Evolutionary conservation across 2,113 vertebrate genomes (phyloP), one percentile per base, ranked within the genome.

Genomic region (Hipposideros armiger): DNA sequence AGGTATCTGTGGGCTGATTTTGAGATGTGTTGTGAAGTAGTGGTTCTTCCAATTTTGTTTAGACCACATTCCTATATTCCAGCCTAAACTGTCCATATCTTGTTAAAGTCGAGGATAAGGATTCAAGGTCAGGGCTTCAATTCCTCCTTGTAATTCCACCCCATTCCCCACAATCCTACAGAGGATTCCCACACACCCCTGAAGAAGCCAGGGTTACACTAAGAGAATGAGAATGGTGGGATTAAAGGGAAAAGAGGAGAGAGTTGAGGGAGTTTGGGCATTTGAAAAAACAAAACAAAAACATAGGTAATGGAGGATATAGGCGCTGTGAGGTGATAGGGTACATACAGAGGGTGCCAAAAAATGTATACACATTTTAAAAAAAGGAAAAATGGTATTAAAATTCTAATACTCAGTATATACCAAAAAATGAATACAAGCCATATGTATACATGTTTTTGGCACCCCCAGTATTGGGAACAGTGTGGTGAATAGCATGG

Each of bases 1-100:
- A 93, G 17, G 11, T 70, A 58, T 32, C 42, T 42, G 19, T 77
- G 22, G 19, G 22, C 69, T 84, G 7, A 47, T 47, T 92, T 77
- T 94, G 22, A 95, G 17, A 73, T 73, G 26, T 80, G n/a, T 45
- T 67, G 2, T 80, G 85, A 85, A 92, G 64, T 22, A 47, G 13
- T 82, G 47, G 15, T 64, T 74, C 74, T 94, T 90, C 56, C 58
- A 19, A 76, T 90, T 94, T 76, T 42, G 69, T 62, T 58, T 60
- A 82, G n/a, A 69, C 36, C 72, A 32, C 40, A 47, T 87, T 81
- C 16, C 50, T 87, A 9, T 94, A 82, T 87, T 62, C 30, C 16
- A 74, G 42, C 22, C 56, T 69, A 73, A 80, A 60, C 32, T 60
- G 10, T 70, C 17, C 22, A 7, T 56, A 40, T 64, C 54, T 45